These are phyloP conservation scores for Macrotis lagotis DNA, from an alignment of 2,113 vertebrate species.

Conservation along the genomic window DNA sequence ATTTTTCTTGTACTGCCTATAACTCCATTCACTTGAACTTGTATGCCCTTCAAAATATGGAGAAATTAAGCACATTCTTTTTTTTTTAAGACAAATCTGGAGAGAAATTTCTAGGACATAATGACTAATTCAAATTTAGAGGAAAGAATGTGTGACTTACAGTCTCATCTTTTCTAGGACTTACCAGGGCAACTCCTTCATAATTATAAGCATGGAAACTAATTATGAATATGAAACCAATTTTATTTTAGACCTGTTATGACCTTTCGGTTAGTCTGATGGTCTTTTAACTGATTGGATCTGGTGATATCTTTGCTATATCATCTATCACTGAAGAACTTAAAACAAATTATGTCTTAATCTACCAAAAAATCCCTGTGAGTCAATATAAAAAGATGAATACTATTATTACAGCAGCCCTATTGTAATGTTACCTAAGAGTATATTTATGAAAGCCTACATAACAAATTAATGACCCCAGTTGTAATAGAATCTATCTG, in stretches of 20 bases:
- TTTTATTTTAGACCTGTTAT: not conserved
- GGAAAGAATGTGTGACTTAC: not conserved
- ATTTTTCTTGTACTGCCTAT: not conserved
- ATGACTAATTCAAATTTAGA: not conserved
- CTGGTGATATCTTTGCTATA: not conserved
- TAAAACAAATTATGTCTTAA: not conserved
- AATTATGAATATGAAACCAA: not conserved
- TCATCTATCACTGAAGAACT: not conserved
- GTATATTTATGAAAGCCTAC: not conserved
- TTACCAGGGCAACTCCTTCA: not conserved
- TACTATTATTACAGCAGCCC: not conserved
- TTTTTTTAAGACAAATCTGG: not conserved
- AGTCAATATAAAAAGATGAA: not conserved
- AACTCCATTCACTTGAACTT: not conserved
- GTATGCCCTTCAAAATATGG: not conserved
- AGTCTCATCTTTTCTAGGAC: not conserved
- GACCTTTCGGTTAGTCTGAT: not conserved
- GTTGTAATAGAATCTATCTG: not conserved
- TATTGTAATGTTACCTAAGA: not conserved
- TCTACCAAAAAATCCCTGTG: not conserved
- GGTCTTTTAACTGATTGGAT: not conserved
- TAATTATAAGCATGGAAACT: not conserved
- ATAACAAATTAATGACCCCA: not conserved
- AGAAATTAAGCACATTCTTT: not conserved
- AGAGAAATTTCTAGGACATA: not conserved